Base-by-base conservation (phyloP, 2,888 invertebrate species). In the Phrixothrix hirtus region DNA sequence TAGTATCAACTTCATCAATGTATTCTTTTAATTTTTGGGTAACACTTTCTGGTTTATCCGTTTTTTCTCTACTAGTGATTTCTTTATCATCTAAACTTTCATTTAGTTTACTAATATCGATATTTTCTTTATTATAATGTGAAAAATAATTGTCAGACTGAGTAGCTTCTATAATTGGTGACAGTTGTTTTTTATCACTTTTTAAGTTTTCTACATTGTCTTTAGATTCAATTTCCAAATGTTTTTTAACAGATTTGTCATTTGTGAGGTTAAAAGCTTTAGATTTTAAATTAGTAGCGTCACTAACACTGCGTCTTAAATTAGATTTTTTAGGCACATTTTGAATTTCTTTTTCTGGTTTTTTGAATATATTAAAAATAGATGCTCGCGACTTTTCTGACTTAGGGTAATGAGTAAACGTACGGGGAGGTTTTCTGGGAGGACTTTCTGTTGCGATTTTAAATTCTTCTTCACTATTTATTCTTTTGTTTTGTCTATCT, bases 161-260 rank as follows among this genome's bases (percentile, higher is more conserved):
- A 7, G 86, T 82, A 56, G 85, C 84, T 75, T 90, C 90, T 58
- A 89, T 89, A 39, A 91, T 90, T 0, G 90, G 90, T 5, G 89
- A 88, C 12, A 91, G 70, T 66, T 88, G 89, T 48, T 84, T 79
- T 67, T 87, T 86, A 15, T 41, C 50, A 16, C 12, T 42, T 81
- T 81, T 59, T 53, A 58, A 13, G 39, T 55, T 57, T 25, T 55
- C 29, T 26, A 32, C 32, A 37, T 62, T 43, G 60, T 82, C 82
- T 63, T 85, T 83, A 60, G 81, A 81, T 70, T 83, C 83, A 68
- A 82, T 83, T 35, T 83, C 82, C 46, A 82, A 78, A 64, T 83
- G 76, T 71, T 84, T 84, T 11, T 83, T 77, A 34, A 79, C 75
- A 2, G 79, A 77, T 68, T 79, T 75, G 14, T 34, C 58, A 48